A percentile compares a stretch with the other conserved stretches of the same genome.
phyloP scores from a whole-genome alignment of 2,797 vertebrate species.

The Thamnophis elegans region DNA sequence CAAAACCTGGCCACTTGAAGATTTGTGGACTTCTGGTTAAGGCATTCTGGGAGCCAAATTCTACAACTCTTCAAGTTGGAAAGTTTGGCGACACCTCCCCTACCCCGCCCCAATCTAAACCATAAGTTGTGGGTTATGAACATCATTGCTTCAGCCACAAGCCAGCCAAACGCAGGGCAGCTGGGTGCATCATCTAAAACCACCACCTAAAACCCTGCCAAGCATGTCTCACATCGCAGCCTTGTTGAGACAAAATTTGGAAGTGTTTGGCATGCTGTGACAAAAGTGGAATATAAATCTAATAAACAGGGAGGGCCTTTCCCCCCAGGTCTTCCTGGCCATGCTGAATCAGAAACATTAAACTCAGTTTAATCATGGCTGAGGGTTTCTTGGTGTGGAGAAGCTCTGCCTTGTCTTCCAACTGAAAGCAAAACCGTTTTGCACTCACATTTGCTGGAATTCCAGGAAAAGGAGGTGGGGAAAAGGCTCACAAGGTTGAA shows the following conservation, averaged over 20 bases:
- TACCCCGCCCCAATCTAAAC: background rate
- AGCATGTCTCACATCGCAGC: background rate
- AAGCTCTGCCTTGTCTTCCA: background rate
- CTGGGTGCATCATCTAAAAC: background rate
- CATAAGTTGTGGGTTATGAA: background rate
- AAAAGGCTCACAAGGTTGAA: too few relatives aligned
- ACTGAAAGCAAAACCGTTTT: background rate
- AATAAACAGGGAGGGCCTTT: background rate
- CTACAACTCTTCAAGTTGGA: background rate
- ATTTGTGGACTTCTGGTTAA: background rate
- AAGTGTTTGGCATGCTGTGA: background rate
- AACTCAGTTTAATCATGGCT: background rate
- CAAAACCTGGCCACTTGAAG: background rate
- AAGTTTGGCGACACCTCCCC: background rate
- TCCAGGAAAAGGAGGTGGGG: background rate
- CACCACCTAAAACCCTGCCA: background rate
- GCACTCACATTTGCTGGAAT: background rate
- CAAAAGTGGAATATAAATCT: background rate
- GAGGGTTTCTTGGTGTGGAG: background rate
- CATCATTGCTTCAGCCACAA: background rate
- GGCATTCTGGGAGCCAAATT: background rate
- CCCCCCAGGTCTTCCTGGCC: background rate
- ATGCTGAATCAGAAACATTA: background rate
- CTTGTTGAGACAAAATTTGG: background rate
- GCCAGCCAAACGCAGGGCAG: background rate